These are phyloP conservation scores for Labrus mixtus DNA, from an alignment of 2,113 vertebrate genomes.

Conservation along the genomic window DNA sequence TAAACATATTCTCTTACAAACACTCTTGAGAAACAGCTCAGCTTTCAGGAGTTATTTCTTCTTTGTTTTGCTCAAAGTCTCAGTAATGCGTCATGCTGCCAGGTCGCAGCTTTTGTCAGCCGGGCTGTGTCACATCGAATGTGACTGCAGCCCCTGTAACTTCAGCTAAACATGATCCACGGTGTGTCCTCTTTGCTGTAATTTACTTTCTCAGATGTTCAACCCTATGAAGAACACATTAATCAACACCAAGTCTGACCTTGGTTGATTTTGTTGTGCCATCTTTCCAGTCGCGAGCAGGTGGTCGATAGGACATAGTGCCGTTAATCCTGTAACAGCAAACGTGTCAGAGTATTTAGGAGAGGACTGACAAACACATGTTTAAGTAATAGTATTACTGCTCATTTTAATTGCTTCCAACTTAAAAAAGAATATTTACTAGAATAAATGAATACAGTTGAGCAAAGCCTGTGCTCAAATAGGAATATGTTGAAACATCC, in stretches of 20 bases:
- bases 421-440: too few relatives aligned
- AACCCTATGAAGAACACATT: conserved; percentile 42
- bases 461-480: too few relatives aligned
- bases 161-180: conserved; percentile 48
- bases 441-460: too few relatives aligned
- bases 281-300: background rate
- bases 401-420: too few relatives aligned
- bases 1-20: too few relatives aligned
- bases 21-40: background rate
- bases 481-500: too few relatives aligned
- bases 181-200: background rate
- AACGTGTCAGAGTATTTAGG: background rate
- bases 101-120: conserved; percentile 24
- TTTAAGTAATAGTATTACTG: too few relatives aligned
- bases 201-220: conserved; percentile 42
- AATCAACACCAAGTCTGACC: conserved; percentile 39
- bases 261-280: background rate
- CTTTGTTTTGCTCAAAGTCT: background rate
- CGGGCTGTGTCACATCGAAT: conserved; percentile 53
- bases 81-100: conserved; percentile 44
- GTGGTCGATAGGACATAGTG: background rate
- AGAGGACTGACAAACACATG: too few relatives aligned
- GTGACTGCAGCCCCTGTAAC: conserved; percentile 13
- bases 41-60: background rate
- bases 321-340: background rate